Base-by-base conservation (phyloP, 2,888 invertebrate genomes). In the Colostygia pectinataria region DNA sequence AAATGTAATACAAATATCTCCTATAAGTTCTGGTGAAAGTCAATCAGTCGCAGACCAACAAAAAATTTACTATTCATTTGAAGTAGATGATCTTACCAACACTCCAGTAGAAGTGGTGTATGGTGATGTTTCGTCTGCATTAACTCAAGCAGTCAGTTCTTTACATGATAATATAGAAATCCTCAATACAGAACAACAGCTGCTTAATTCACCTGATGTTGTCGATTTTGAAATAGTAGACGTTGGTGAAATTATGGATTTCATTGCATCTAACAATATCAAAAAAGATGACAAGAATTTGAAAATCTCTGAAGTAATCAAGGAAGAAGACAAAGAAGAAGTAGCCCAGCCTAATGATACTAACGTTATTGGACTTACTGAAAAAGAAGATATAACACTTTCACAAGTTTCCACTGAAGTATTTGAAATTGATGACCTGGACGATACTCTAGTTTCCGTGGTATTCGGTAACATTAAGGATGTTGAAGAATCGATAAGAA, bases 391-490 rank as follows among this genome's bases (percentile, higher is more conserved):
- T 23, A 4, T 18, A 9, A n/a, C 34, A 44, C 12, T 23, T 20
- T 14, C 15, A n/a, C 4, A 5, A 2, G 12, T 18, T 39, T 7
- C 23, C 7, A 36, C 31, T 18, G 42, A 52, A 45, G 18, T 33
- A 25, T 65, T 69, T 25, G 61, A 73, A 48, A 68, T 73, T 36
- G 71, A 74, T 42, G 76, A 78, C 24, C 51, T 71, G 1, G 60
- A 75, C 51, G 63, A 77, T 14, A 74, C 74, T 13, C 67, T 80
- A 55, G 71, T 83, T 25, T 72, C 81, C 49, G 50, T 79, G 28
- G 78, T 84, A 47, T 86, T 82, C 50, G 80, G 78, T 48, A 67
- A 76, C 34, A 55, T 71, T 6, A 63, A 66, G 25, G 62, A 73
- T 25, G 52, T 66, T 18, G 66, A 77, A 64, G 59, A 66, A 37